Conservation (phyloP, 2,888 invertebrate species). For the Amiota mariae region DNA sequence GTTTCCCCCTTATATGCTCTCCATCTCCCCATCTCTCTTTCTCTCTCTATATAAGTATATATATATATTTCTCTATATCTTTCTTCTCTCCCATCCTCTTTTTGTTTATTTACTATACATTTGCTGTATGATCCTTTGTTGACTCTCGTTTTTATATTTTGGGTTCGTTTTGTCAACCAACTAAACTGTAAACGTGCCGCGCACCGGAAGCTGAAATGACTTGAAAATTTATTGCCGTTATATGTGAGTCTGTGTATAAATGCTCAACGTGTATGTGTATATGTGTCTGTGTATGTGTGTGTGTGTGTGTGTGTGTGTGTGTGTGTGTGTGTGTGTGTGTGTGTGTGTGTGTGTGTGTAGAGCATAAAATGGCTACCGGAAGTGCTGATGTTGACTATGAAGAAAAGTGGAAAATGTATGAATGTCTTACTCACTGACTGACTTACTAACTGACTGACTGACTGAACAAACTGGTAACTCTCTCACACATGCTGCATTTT, state of each 20-base stretch:
- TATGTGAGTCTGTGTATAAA: conserved; percentile 36
- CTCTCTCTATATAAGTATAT: no score
- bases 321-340: not conserved
- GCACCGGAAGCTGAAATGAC: conserved; percentile 67
- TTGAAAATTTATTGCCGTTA: conserved; percentile 66
- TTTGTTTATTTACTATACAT: no score
- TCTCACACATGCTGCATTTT: conserved; percentile 8
- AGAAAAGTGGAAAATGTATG: not conserved
- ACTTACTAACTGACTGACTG: not conserved
- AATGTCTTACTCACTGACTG: not conserved
- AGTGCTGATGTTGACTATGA: conserved; percentile 19
- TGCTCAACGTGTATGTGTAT: not conserved
- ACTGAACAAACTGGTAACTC: no score
- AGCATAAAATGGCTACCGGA: conserved; percentile 26
- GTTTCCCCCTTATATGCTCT: not conserved
- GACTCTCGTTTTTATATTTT: no score
- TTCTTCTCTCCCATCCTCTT: no score
- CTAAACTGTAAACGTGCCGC: conserved; percentile 64
- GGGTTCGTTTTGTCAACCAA: conserved; percentile 30
- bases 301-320: not conserved
- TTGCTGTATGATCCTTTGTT: no score
- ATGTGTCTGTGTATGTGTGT: no score
- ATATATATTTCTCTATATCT: no score
- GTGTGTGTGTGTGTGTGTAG: not conserved
- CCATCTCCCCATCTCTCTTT: not conserved